These are phyloP conservation scores for Leptestheria dahalacensis DNA, from an alignment of 1,140 invertebrate species.

Conservation along the genomic window DNA sequence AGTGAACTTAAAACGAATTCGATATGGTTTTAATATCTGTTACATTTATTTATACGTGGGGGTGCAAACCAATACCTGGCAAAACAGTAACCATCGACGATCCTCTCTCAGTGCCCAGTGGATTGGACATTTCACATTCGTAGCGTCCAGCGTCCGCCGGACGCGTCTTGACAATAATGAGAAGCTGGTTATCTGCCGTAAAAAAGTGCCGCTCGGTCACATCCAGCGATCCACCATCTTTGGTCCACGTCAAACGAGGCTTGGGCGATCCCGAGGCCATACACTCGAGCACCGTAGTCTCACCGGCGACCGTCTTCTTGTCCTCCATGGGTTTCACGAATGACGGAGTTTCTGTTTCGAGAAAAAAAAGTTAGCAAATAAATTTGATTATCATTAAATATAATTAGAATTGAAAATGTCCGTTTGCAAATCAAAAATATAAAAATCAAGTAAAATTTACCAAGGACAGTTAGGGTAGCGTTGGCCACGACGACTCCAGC, in stretches of 20 bases:
- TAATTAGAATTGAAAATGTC: slow-evolving; percentile 34
- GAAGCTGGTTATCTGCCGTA: slow-evolving; percentile 64
- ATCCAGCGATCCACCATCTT: slow-evolving; percentile 59
- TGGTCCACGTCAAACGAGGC: slow-evolving; percentile 74
- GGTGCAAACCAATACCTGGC: no score
- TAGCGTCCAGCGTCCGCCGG: slow-evolving; percentile 65
- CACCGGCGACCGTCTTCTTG: slow-evolving; percentile 58
- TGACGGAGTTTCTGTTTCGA: slow-evolving; percentile 53
- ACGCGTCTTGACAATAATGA: slow-evolving; percentile 69
- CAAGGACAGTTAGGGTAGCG: slow-evolving; percentile 69
- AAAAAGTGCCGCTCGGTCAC: slow-evolving; percentile 62
- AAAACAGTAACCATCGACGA: slow-evolving; percentile 37
- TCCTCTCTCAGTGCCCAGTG: slow-evolving; percentile 48
- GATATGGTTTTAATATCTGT: no score
- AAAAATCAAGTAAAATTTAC: slow-evolving; percentile 30
- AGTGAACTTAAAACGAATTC: no score
- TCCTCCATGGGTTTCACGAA: slow-evolving; percentile 72
- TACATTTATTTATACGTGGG: no score
- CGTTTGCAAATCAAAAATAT: background rate
- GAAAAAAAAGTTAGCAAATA: slow-evolving; percentile 12
- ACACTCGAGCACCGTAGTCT: slow-evolving; percentile 72
- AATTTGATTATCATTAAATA: background rate
- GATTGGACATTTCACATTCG: slow-evolving; percentile 75
- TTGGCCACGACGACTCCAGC: slow-evolving; percentile 65
- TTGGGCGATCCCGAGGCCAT: slow-evolving; percentile 69